A percentile compares a stretch with the other conserved stretches of the same genome.
Conservation (phyloP, 2,113 vertebrate genomes). For the Crotophaga sulcirostris region DNA sequence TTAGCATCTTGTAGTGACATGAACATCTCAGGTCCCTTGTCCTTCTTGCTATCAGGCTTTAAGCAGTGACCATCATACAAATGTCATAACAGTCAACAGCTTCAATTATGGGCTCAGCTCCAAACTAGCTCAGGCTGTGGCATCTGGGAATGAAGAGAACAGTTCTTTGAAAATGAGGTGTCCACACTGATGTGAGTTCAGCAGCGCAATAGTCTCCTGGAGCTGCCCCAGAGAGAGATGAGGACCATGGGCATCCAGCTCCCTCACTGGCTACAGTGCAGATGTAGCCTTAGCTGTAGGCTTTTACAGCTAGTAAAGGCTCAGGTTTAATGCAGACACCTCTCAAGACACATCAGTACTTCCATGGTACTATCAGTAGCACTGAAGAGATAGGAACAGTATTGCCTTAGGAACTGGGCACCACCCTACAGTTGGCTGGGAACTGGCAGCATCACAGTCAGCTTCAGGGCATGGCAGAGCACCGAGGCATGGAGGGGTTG, state of each 20-base stretch:
- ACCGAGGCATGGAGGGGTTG: not conserved
- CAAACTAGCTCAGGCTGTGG: not conserved
- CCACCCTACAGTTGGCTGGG: not conserved
- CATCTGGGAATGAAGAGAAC: not conserved
- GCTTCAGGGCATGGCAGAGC: not conserved
- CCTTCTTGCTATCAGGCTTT: not conserved
- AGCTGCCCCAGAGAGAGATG: not conserved
- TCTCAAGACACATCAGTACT: not conserved
- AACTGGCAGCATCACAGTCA: too few species aligned
- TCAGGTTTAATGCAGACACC: not conserved
- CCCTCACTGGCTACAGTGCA: not conserved
- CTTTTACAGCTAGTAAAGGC: not conserved
- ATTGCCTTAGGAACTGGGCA: not conserved
- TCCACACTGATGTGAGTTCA: not conserved
- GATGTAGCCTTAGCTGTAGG: not conserved
- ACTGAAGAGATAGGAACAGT: not conserved
- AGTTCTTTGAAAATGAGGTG: not conserved
- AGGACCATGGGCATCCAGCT: not conserved
- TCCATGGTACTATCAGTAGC: not conserved
- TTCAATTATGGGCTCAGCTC: not conserved
- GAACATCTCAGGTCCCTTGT: not conserved
- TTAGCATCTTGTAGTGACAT: not conserved
- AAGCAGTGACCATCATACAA: not conserved
- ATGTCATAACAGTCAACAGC: not conserved
- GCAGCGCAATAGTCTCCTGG: not conserved